Conservation (phyloP, 2,797 vertebrate genomes). For the Chiloscyllium punctatum region DNA sequence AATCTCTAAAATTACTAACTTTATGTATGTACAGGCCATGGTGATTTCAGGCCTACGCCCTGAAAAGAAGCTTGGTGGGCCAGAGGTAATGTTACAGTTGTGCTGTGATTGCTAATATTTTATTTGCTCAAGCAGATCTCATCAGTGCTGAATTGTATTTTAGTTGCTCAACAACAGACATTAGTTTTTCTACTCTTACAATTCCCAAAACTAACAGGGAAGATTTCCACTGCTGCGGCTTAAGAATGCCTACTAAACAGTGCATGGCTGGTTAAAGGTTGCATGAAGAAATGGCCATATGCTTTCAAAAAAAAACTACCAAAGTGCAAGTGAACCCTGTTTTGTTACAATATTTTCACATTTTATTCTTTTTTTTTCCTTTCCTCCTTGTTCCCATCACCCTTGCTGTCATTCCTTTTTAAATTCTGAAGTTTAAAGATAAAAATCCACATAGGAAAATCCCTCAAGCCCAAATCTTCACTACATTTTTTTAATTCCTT, state of each 20-base stretch:
- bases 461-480: conserved; percentile 22
- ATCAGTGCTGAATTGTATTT: conserved; percentile 42
- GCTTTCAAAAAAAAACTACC: conserved; percentile 51
- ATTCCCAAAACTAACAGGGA: conserved; percentile 46
- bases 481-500: conserved; percentile 44
- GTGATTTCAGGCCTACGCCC: conserved; percentile 62
- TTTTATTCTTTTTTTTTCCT: conserved; percentile 61
- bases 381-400: conserved; percentile 39
- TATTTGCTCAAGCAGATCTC: conserved; percentile 55
- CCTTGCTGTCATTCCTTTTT: conserved; percentile 27
- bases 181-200: conserved; percentile 48
- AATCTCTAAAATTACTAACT: conserved; percentile 49
- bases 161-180: conserved; percentile 52
- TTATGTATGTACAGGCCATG: conserved; percentile 71
- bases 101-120: conserved; percentile 49
- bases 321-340: conserved; percentile 64
- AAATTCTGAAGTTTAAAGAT: conserved; percentile 28
- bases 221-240: conserved; percentile 54
- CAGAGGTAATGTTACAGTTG: conserved; percentile 66
- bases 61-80: conserved; percentile 68
- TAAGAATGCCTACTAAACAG: conserved; percentile 46
- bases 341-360: conserved; percentile 42
- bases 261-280: conserved; percentile 66
- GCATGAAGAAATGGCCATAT: conserved; percentile 59
- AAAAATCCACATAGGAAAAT: conserved; percentile 6